These are phyloP conservation scores for Hirudo medicinalis DNA, from an alignment of 1,140 invertebrate species.

Conservation along the genomic window DNA sequence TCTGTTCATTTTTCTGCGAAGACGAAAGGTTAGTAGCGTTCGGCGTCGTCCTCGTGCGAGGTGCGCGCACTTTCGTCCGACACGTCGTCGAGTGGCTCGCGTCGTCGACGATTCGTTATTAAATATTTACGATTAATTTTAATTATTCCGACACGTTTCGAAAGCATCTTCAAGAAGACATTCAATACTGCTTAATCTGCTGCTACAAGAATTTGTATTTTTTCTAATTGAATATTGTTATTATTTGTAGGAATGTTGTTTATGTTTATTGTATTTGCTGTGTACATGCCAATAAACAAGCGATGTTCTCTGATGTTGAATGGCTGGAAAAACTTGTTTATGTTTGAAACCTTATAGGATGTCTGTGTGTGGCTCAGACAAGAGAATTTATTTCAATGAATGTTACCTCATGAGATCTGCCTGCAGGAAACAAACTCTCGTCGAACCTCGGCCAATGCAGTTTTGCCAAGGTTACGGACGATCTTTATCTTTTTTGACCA, in stretches of 20 bases:
- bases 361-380: not conserved
- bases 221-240: no score
- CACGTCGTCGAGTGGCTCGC: not conserved
- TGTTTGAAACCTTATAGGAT: not conserved
- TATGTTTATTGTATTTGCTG: no score
- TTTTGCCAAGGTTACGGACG: not conserved
- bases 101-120: not conserved
- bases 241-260: no score
- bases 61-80: not conserved
- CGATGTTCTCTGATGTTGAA: no score
- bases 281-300: no score
- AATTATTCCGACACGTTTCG: not conserved
- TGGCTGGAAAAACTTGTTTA: not conserved
- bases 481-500: not conserved
- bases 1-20: not conserved
- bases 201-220: no score
- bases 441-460: not conserved
- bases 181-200: no score
- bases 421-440: not conserved
- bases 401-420: constrained; percentile 2
- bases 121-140: not conserved
- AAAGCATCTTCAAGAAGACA: no score
- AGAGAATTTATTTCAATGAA: not conserved
- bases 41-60: no score
- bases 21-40: not conserved